A percentile compares a stretch with the other conserved stretches of the same genome.
Evolutionary conservation across 2,797 vertebrate species (phyloP).

Genomic region (Karalla daura): DNA sequence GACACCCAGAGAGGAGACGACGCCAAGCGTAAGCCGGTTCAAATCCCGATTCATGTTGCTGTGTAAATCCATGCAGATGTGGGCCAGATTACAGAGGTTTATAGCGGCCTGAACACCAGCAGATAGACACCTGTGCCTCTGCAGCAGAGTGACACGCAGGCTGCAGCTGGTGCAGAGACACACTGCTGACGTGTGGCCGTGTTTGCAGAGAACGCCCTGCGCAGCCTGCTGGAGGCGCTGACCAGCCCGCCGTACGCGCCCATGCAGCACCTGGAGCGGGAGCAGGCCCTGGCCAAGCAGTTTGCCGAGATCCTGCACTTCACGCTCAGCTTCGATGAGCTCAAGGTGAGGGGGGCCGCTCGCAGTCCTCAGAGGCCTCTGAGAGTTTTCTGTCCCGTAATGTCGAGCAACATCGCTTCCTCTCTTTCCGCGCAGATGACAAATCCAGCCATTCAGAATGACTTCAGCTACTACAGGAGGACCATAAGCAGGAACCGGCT

Average conservation of each 20-base stretch:
- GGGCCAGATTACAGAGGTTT: slow-evolving; percentile 21
- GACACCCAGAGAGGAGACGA: background rate
- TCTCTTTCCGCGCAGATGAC: slow-evolving; percentile 85
- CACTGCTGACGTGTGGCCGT: background rate
- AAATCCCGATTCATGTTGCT: slow-evolving; percentile 10
- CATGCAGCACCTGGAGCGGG: slow-evolving; percentile 92
- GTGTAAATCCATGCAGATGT: slow-evolving; percentile 14
- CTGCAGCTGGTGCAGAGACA: background rate
- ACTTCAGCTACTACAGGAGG: slow-evolving; percentile 95
- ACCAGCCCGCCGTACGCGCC: slow-evolving; percentile 92
- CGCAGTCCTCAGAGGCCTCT: no score
- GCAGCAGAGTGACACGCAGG: background rate
- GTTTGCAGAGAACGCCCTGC: slow-evolving; percentile 88
- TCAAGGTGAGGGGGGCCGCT: slow-evolving; percentile 83
- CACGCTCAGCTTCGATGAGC: slow-evolving; percentile 93
- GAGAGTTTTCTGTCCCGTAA: slow-evolving; percentile 22
- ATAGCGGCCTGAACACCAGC: background rate
- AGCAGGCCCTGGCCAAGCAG: slow-evolving; percentile 93
- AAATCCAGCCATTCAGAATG: slow-evolving; percentile 94
- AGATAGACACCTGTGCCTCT: background rate
- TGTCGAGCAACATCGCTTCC: slow-evolving; percentile 3
- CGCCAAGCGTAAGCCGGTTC: background rate
- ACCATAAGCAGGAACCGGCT: slow-evolving; percentile 92
- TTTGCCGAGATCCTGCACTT: slow-evolving; percentile 94
- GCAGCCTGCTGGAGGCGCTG: slow-evolving; percentile 91